Evolutionary conservation across 2,888 invertebrate species (phyloP).

Genomic region (Hyppa rectilinea): DNA sequence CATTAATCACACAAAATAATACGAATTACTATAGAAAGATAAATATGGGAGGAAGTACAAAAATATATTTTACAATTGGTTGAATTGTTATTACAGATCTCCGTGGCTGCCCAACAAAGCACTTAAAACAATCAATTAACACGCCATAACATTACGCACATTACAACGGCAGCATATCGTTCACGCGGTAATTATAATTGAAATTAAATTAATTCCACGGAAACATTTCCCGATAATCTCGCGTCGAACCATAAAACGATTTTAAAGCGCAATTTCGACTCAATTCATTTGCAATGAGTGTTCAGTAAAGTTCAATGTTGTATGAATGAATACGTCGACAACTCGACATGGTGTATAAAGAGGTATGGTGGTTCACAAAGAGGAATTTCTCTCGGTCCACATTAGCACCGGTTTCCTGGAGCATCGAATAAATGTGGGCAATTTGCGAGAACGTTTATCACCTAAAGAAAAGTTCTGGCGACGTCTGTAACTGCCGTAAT

Average conservation of each 20-base stretch:
- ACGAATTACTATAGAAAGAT: too few species aligned
- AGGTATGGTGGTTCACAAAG: slow-evolving; percentile 72
- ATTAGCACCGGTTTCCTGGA: slow-evolving; percentile 84
- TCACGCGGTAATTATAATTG: slow-evolving; percentile 76
- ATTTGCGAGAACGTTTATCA: slow-evolving; percentile 89
- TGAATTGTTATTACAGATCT: slow-evolving; percentile 10
- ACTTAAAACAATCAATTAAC: slow-evolving; percentile 54
- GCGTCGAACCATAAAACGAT: slow-evolving; percentile 78
- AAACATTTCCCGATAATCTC: slow-evolving; percentile 77
- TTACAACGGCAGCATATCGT: slow-evolving; percentile 70
- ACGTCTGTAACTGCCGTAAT: slow-evolving; percentile 86
- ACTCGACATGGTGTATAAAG: slow-evolving; percentile 67
- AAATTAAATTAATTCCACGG: slow-evolving; percentile 76
- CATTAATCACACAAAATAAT: too few species aligned
- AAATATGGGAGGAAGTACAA: background rate
- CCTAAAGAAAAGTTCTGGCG: slow-evolving; percentile 89
- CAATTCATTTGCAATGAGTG: slow-evolving; percentile 79
- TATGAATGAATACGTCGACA: slow-evolving; percentile 75
- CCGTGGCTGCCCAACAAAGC: slow-evolving; percentile 11
- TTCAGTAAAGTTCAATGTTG: slow-evolving; percentile 77
- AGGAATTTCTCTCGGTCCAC: slow-evolving; percentile 78
- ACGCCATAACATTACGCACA: slow-evolving; percentile 49
- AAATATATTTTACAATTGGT: slow-evolving; percentile 3
- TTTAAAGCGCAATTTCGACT: slow-evolving; percentile 76
- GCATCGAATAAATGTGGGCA: slow-evolving; percentile 87